Evolutionary conservation across 1,140 invertebrate genomes (phyloP), one percentile per base, ranked within the genome.

Genomic region (Tetraneura akinire): DNA sequence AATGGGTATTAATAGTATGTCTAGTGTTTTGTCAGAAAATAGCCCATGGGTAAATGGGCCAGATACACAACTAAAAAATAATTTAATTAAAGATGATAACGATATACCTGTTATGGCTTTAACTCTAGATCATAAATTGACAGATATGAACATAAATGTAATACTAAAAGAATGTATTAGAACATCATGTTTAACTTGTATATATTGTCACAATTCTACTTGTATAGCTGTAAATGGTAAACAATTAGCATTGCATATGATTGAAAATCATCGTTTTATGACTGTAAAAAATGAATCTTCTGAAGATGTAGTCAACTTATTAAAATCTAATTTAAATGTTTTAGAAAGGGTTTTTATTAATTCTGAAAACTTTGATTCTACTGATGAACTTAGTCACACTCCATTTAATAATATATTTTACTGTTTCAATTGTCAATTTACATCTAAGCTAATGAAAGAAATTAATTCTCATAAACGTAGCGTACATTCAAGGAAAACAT

Each of bases 141-240:
- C 93, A 82, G 91, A 89, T 83, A 90, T 93, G 85, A 88, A 90
- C 49, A 87, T 92, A 68, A 89, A 91, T 81, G 88, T 91, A 53
- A 86, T 94, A 73, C 82, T 94, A 13, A 91, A 92, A 84, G 89
- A 90, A 80, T 93, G 92, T 84, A 86, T 94, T 32, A 87, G 88
- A 80, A 88, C 88, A 3, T 91, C 92, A 0, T 90, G 90, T 83
- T 86, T 88, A 6, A 87, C 87, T 42, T 95, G 94, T 85, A 88
- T 93, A 45, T 95, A 93, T 84, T 95, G 93, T 83, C 93, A 93
- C 84, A 92, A 94, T 86, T 92, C 92, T 0, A 87, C 91, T 26
- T 90, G 91, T 81, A 93, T 95, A 82, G 91, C 92, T 3, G 92
- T 94, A 0, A 93, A 94, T 85, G 93, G 91, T 60, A 91, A 91